These are phyloP conservation scores for Tachina grossa DNA, from an alignment of 2,888 invertebrate genomes.

Conservation along the genomic window DNA sequence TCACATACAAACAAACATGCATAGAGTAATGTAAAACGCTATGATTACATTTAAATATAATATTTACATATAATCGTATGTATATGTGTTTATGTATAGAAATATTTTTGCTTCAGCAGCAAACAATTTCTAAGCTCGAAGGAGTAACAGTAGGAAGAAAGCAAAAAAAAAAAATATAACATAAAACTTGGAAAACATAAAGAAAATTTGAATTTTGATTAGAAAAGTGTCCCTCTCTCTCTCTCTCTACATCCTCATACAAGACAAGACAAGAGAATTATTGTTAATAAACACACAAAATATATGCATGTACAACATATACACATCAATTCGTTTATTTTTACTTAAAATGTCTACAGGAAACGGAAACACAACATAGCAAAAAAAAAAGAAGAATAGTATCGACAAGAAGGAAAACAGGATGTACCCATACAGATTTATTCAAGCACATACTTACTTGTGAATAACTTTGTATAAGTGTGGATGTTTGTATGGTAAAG, in stretches of 20 bases:
- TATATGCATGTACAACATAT: constrained; percentile 13
- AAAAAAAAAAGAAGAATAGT: constrained; percentile 38
- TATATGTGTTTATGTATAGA: not conserved
- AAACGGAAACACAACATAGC: constrained; percentile 66
- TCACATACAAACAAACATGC: constrained; percentile 16
- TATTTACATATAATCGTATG: constrained; percentile 49
- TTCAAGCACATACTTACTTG: not conserved
- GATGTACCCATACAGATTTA: constrained; percentile 33
- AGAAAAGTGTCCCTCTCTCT: constrained; percentile 77
- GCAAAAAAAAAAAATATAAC: not conserved
- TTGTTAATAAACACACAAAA: constrained; percentile 4
- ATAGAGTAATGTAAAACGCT: not conserved
- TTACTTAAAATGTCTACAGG: constrained; percentile 64
- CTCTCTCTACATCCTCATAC: not conserved
- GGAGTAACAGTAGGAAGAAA: constrained; percentile 26
- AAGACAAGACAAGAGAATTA: constrained; percentile 23
- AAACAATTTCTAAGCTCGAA: constrained; percentile 40
- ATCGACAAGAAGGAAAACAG: constrained; percentile 64
- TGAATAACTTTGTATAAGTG: not conserved
- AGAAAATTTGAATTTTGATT: constrained; percentile 82
- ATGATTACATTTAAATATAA: constrained; percentile 42
- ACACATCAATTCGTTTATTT: constrained; percentile 26
- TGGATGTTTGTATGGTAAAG: not conserved
- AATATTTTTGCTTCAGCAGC: constrained; percentile 6
- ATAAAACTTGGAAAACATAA: constrained; percentile 13